Conservation (phyloP, 2,888 invertebrate genomes). For the Cataglyphis rosenhaueri region DNA sequence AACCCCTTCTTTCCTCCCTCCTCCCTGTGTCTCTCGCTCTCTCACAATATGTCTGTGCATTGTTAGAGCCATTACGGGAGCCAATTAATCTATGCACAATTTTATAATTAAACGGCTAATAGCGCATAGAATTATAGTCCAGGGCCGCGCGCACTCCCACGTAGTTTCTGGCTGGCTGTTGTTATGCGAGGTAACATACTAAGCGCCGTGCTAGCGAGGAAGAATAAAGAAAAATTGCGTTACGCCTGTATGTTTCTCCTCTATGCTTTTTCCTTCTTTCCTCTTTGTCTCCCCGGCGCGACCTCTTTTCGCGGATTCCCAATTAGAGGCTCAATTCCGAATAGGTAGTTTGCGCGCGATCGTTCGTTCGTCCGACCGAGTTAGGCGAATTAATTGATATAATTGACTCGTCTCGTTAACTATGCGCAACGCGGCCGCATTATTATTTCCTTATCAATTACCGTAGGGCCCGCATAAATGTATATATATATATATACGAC, state of each 20-base stretch:
- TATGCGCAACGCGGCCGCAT: conserved; percentile 63
- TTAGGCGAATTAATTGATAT: conserved; percentile 84
- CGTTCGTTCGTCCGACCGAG: conserved; percentile 77
- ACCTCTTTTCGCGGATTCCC: conserved; percentile 63
- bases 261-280: conserved; percentile 10
- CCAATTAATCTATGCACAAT: conserved; percentile 85
- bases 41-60: conserved; percentile 75
- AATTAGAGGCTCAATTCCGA: conserved; percentile 68
- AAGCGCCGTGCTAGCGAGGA: conserved; percentile 47
- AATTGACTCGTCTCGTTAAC: conserved; percentile 83
- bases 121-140: conserved; percentile 84
- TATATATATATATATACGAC: conserved; percentile 20
- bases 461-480: conserved; percentile 46
- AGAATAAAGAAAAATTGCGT: conserved; percentile 59
- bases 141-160: conserved; percentile 84
- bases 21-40: conserved; percentile 56
- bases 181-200: conserved; percentile 40
- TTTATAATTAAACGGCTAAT: conserved; percentile 85
- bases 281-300: conserved; percentile 53
- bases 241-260: conserved; percentile 71
- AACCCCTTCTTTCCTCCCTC: conserved; percentile 45
- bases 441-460: conserved; percentile 62
- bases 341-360: conserved; percentile 57
- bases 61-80: conserved; percentile 83
- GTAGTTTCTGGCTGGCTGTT: conserved; percentile 66